Evolutionary conservation across 2,888 invertebrate genomes (phyloP), one percentile per base, ranked within the genome.

Genomic region (Zygogramma bicolorata): DNA sequence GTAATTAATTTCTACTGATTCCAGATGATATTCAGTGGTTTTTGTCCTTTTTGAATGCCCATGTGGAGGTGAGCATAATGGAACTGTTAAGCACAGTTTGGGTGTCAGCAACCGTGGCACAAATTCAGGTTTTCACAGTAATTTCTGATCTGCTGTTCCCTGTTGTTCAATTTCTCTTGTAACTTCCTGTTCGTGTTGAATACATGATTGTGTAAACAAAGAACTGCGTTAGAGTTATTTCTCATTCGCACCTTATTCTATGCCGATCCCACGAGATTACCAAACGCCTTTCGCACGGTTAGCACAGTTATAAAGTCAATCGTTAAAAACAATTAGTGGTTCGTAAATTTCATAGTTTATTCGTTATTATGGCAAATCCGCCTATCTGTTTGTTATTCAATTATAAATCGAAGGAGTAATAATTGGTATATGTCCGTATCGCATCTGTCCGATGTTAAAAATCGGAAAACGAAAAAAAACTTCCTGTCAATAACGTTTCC

Each of bases 341-440:
- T 53, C 53, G 25, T 53, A 53, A 53, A 53, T 27, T 53, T 53
- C 27, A 53, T 25, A 13, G 25, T 53, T 53, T 25, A 53, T 53
- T n/a, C n/a, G 53, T 53, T 53, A 53, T 53, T 53, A 25, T 13
- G 22, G n/a, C n/a, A 27, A 53, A 53, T 27, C 22, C n/a, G 27
- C 15, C 13, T n/a, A 13, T 27, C n/a, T n/a, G n/a, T 53, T 25
- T n/a, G 4, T 27, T 53, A 27, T 53, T 53, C 5, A n/a, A 53
- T 27, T 53, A 22, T 10, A 10, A 46, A 1, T 46, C 3, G 5
- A 20, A 46, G 20, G n/a, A 4, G 5, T 53, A 7, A 53, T 53
- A n/a, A n/a, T n/a, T n/a, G n/a, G n/a, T 53, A 5, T 53, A 25
- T 53, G 53, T 25, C 53, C 53, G 53, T 53, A 25, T 53, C 5